Conservation (phyloP, 2,797 vertebrate genomes). For the Nyctibius grandis region DNA sequence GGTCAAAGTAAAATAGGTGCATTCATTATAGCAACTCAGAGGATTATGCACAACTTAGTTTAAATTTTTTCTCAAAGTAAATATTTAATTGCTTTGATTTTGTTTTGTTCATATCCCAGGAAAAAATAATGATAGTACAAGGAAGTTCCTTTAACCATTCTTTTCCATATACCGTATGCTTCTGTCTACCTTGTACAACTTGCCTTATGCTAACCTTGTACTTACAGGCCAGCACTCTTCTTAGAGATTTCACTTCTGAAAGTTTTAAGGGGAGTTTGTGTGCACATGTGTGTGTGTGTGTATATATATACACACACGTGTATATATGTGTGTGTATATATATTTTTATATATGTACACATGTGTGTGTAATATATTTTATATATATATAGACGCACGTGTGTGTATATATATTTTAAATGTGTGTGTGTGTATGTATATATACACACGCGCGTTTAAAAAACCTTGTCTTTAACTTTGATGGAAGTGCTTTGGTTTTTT, state of each 20-base stretch:
- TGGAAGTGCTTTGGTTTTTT: background rate
- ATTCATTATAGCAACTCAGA: background rate
- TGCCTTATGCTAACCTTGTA: background rate
- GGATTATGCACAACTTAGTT: background rate
- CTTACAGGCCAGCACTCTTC: background rate
- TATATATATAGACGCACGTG: background rate
- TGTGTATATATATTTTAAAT: too few species aligned
- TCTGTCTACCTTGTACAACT: background rate
- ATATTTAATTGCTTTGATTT: background rate
- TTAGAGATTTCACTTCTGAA: background rate
- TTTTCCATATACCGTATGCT: rapidly evolving
- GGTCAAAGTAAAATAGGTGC: background rate
- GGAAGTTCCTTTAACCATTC: background rate
- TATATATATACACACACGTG: too few species aligned
- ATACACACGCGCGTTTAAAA: too few species aligned
- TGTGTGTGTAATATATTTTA: too few species aligned
- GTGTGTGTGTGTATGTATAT: too few species aligned
- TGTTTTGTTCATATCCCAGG: background rate
- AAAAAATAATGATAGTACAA: background rate
- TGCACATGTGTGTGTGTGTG: background rate
- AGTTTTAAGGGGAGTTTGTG: background rate
- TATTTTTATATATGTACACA: too few species aligned
- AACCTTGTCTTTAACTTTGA: background rate
- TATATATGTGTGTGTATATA: rapidly evolving
- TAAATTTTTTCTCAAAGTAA: background rate